Base-by-base conservation (phyloP, 2,888 invertebrate genomes). In the Campoplex nolae region DNA sequence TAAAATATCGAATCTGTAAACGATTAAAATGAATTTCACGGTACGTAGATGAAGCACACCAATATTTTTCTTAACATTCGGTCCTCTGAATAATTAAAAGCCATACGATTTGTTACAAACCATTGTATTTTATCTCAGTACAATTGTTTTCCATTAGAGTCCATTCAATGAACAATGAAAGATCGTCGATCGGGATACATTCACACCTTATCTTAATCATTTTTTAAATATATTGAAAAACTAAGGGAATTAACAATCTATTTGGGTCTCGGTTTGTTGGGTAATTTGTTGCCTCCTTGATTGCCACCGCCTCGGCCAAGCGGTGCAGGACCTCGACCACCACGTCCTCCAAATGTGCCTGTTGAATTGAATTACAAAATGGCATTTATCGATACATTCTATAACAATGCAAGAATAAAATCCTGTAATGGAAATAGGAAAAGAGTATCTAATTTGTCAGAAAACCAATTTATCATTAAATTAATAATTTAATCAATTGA, bases 341-440 rank as follows among this genome's bases (percentile, higher is more conserved):
- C 95, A 62, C 96, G 94, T 88, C 96, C 96, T 0, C 96, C 96
- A 90, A 96, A 96, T 0, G 96, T 95, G 3, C 96, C 95, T 90
- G 90, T 32, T 56, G 3, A 70, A 58, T 28, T 13, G 32, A 62
- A 32, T 9, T 8, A 42, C 7, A 42, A 42, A 42, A 8, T 28
- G 3, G 28, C 3, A 28, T 4, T 18, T 4, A 18, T 18, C 18
- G 18, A 51, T n/a, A n/a, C 18, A 51, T 18, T 18, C 18, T 4
- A 45, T 45, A 2, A 45, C 45, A 11, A 45, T 13, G 2, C 45
- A 45, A 45, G 13, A 2, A 45, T 45, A 45, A 45, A 45, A 45
- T 42, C 1, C 8, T 8, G 42, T 42, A 9, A 42, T 42, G 9
- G 7, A 42, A 42, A 7, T 42, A 42, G 42, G 42, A 42, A 42